Evolutionary conservation across 37 sponge, comb jelly and placozoan species (phyloP), one percentile per base, ranked within the genome.

Genomic region (Chondrosia reniformis): DNA sequence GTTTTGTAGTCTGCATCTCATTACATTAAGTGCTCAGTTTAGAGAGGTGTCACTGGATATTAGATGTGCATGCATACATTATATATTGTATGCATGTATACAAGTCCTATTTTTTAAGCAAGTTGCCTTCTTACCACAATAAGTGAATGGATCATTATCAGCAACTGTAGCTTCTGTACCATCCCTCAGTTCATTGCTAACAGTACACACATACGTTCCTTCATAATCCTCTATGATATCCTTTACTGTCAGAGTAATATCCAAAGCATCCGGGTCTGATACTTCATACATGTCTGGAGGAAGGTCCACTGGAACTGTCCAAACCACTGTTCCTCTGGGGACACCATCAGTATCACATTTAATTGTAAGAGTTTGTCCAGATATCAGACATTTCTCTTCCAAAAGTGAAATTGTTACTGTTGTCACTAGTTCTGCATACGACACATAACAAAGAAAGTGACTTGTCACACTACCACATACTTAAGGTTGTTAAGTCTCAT

Each of bases 331-430:
- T 39, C 80, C 66, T 28, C 76, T 55, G 27, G 80, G 80, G 66
- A 75, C 79, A 17, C 86, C 86, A 46, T 45, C n/a, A 27, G 31
- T 34, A 19, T 32, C n/a, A 80, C 86, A 85, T 12, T 41, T 62
- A 66, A 85, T 19, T 30, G 45, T 80, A 3, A 64, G 76, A 34
- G 36, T 55, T 2, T 28, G 63, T 3, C 58, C 67, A 31, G n/a
- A 9, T 8, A 75, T 41, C 17, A 85, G 33, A 58, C 80, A 80
- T 8, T 45, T 13, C 45, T 46, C 63, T 7, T 54, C 8, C 34
- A 41, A 17, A 24, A 12, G 36, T 3, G 56, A 5, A 2, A 19
- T 57, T 52, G 54, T 21, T 3, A 85, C 56, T 24, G 30, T 4
- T 12, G 46, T 62, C 7, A 66, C 32, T 15, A 73, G 45, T 72